Conservation (phyloP, 2,113 vertebrate genomes). For the Prionailurus viverrinus region DNA sequence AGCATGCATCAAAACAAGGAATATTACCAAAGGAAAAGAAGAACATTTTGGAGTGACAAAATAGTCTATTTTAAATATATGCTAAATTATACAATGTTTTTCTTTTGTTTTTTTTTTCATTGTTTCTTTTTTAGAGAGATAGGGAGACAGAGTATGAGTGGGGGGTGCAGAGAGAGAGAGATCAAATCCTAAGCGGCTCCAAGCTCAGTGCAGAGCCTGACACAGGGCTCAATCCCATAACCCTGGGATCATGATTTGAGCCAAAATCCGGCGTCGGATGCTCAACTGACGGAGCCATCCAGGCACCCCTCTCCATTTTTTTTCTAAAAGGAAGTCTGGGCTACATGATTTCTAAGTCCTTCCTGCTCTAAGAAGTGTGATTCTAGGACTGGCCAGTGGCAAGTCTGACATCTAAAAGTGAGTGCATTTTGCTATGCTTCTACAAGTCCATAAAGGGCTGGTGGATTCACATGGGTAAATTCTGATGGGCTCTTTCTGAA, state of each 20-base stretch:
- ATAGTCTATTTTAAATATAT: constrained; percentile 1
- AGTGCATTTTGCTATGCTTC: constrained; percentile 60
- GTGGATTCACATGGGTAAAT: constrained; percentile 76
- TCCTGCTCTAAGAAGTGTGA: not conserved
- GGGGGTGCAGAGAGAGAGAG: no score
- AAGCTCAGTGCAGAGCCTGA: no score
- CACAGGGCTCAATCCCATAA: no score
- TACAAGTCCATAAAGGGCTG: constrained; percentile 69
- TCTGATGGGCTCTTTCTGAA: constrained; percentile 73
- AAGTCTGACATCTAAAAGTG: constrained; percentile 58
- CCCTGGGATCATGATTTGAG: no score
- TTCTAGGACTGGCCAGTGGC: not conserved
- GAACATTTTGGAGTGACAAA: constrained; percentile 31
- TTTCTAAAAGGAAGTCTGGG: not conserved
- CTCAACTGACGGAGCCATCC: no score
- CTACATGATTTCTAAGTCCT: not conserved
- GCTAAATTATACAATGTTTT: not conserved
- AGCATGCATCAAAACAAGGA: not conserved
- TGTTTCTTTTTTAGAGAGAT: no score
- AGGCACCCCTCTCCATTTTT: not conserved
- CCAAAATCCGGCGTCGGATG: no score
- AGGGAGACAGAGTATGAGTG: no score
- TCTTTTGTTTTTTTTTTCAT: no score
- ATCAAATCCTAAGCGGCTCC: no score
- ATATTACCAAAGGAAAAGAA: constrained; percentile 8